Percentiles rank a stretch among this genome's conserved stretches.
Evolutionary conservation across 1,140 invertebrate genomes (phyloP).

Genomic region (Drosophila oshimai): DNA sequence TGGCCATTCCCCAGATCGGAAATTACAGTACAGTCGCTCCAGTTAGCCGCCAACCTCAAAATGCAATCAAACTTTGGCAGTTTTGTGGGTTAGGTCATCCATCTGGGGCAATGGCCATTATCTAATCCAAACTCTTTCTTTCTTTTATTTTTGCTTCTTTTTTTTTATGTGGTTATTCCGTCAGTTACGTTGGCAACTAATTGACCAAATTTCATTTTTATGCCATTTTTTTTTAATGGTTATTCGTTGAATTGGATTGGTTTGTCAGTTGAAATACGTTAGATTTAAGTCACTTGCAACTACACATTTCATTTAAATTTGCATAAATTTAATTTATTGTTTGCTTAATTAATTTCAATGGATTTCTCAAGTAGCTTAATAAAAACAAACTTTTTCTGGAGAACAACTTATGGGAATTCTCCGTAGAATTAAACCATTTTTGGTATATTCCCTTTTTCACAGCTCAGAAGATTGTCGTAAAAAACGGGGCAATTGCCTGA

Average conservation of each 20-base stretch:
- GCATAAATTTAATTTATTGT: neutral
- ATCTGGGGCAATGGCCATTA: slow-evolving; percentile 3
- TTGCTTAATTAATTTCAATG: neutral
- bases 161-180: slow-evolving; percentile 3
- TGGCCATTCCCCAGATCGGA: slow-evolving; percentile 29
- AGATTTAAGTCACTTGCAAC: too few relatives aligned
- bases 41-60: slow-evolving; percentile 30
- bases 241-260: neutral
- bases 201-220: slow-evolving; percentile 22
- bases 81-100: neutral
- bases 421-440: neutral
- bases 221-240: neutral
- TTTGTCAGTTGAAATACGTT: neutral
- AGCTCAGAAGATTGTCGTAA: neutral
- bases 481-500: neutral
- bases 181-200: neutral
- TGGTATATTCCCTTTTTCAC: neutral
- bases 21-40: slow-evolving; percentile 31
- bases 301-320: neutral
- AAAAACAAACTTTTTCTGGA: too few relatives aligned
- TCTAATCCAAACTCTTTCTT: slow-evolving; percentile 6
- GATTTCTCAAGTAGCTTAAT: too few relatives aligned
- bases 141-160: neutral
- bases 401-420: too few relatives aligned
- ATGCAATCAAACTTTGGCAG: slow-evolving; percentile 41